Conservation (phyloP, 2,888 invertebrate genomes). For the Stenoptilia bipunctidactyla region DNA sequence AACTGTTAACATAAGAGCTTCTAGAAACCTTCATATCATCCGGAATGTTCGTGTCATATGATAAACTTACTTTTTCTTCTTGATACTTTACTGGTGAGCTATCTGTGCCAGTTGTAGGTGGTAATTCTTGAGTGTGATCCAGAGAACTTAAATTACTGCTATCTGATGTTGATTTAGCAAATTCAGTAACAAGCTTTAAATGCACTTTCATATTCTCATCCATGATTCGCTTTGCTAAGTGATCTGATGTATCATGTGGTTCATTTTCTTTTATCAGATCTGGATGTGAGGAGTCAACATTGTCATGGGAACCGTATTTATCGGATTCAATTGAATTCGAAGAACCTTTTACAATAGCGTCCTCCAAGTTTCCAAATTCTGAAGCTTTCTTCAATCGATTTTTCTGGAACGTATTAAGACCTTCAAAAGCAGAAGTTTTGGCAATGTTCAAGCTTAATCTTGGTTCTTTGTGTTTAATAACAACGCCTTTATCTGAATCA, state of each 20-base stretch:
- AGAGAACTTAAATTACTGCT: conserved; percentile 55
- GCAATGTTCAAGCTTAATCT: conserved; percentile 64
- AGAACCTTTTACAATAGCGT: conserved; percentile 76
- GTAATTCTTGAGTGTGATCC: conserved; percentile 42
- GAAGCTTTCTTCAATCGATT: conserved; percentile 80
- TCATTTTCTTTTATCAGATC: conserved; percentile 37
- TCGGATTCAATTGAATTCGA: conserved; percentile 59
- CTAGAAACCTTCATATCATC: conserved; percentile 76
- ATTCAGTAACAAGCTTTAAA: conserved; percentile 58
- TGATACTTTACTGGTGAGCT: conserved; percentile 34
- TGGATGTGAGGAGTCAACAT: conserved; percentile 26
- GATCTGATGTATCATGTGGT: conserved; percentile 54
- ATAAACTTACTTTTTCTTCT: conserved; percentile 45
- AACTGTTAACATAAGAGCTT: conserved; percentile 69
- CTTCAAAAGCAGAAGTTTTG: conserved; percentile 72
- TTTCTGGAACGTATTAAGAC: conserved; percentile 76
- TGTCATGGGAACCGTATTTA: conserved; percentile 34
- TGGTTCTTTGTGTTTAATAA: conserved; percentile 68
- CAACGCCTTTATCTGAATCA: conserved; percentile 40
- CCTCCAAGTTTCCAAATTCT: conserved; percentile 82
- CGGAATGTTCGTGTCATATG: conserved; percentile 72
- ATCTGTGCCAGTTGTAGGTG: conserved; percentile 26
- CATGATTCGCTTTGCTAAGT: conserved; percentile 56
- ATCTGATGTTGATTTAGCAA: conserved; percentile 61
- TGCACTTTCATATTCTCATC: conserved; percentile 64